These are phyloP conservation scores for Rhineura floridana DNA, from an alignment of 2,113 vertebrate genomes.

Conservation along the genomic window DNA sequence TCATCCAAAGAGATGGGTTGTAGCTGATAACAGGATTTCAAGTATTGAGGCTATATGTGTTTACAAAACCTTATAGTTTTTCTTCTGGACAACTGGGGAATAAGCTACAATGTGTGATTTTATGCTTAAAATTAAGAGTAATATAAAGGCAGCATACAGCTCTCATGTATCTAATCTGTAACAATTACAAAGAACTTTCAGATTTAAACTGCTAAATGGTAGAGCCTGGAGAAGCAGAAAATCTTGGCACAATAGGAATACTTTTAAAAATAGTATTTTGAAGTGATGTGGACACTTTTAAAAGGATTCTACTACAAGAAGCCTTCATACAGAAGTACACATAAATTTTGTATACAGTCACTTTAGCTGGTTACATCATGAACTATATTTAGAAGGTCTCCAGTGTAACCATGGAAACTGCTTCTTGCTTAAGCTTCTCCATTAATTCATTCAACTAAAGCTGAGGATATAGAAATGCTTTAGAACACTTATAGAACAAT, in stretches of 20 bases:
- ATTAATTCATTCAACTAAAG: slow-evolving; percentile 67
- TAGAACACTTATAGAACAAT: slow-evolving; percentile 56
- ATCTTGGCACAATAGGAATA: slow-evolving; percentile 50
- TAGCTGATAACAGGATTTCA: neutral
- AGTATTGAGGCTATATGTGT: neutral
- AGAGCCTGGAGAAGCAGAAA: slow-evolving; percentile 40
- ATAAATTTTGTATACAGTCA: slow-evolving; percentile 50
- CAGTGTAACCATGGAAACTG: slow-evolving; percentile 72
- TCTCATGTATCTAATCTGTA: neutral
- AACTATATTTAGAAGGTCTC: slow-evolving; percentile 71
- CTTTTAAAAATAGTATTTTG: slow-evolving; percentile 44
- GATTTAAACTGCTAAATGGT: neutral
- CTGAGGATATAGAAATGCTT: slow-evolving; percentile 58
- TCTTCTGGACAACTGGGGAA: neutral
- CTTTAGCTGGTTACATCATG: slow-evolving; percentile 69
- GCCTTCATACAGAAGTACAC: slow-evolving; percentile 56
- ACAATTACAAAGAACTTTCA: neutral
- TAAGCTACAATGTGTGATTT: neutral
- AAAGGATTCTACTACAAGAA: slow-evolving; percentile 31
- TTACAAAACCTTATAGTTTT: neutral
- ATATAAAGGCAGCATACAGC: neutral
- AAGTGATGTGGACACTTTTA: slow-evolving; percentile 40
- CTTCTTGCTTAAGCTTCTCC: slow-evolving; percentile 65
- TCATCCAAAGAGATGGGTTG: neutral
- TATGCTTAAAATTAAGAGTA: neutral